A percentile compares a stretch with the other conserved stretches of the same genome.
Conservation (phyloP, 1,140 invertebrate species). For the Ostrea edulis region DNA sequence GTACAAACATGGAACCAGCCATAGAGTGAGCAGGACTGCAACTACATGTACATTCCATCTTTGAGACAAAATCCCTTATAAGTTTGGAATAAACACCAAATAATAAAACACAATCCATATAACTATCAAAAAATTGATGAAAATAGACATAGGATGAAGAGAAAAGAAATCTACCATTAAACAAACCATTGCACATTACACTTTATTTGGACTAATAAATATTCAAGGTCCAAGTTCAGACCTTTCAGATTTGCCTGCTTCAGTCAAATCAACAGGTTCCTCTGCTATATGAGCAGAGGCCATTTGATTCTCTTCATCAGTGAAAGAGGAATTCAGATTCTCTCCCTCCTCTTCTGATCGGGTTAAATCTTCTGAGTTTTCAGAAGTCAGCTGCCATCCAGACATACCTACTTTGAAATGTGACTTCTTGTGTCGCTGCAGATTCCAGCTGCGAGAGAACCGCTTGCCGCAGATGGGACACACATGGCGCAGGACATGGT, state of each 20-base stretch:
- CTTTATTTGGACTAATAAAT: neutral
- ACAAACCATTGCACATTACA: slow-evolving; percentile 29
- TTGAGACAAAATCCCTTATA: neutral
- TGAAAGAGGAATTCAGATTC: neutral
- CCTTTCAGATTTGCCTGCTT: slow-evolving; percentile 15
- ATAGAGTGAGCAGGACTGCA: neutral
- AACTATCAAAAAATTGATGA: slow-evolving; percentile 12
- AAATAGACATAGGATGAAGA: neutral
- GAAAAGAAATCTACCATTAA: neutral
- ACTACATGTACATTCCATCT: neutral
- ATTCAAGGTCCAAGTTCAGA: neutral
- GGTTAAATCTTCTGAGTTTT: neutral
- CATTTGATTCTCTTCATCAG: slow-evolving; percentile 10
- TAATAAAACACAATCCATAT: neutral
- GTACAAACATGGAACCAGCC: slow-evolving; percentile 8
- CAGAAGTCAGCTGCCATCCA: slow-evolving; percentile 17
- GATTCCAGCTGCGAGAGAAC: slow-evolving; percentile 67
- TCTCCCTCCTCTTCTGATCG: slow-evolving; percentile 9
- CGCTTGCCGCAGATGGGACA: slow-evolving; percentile 66
- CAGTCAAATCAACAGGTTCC: slow-evolving; percentile 9
- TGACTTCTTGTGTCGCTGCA: slow-evolving; percentile 64
- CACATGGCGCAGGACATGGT: slow-evolving; percentile 61
- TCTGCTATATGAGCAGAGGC: neutral
- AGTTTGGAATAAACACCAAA: neutral
- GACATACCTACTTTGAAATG: slow-evolving; percentile 51